Base-by-base conservation (phyloP, 2,113 vertebrate genomes). In the Dasypus novemcinctus region DNA sequence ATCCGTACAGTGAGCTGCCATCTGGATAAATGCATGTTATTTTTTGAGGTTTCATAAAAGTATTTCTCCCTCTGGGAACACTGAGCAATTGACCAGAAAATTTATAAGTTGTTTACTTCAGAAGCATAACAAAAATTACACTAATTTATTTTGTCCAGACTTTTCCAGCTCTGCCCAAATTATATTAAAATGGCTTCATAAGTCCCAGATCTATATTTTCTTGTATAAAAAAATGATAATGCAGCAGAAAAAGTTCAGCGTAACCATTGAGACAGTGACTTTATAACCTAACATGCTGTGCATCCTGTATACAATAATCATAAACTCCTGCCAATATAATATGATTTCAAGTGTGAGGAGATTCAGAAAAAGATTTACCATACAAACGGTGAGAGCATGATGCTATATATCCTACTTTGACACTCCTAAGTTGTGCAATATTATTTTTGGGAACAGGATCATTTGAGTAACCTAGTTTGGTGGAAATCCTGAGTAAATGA, bases 1-100 rank as follows among this genome's bases (percentile, higher is more conserved):
- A 38, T 1, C 2, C 7, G 1, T 41, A 52, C 13, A 41, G 10
- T 13, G 25, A 41, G 17, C 18, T 7, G 5, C 38, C 36, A 33
- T 41, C 2, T 78, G 31, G 4, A 7, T 54, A 15, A 80, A 27
- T 14, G 43, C 14, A 3, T 20, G 4, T 72, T 38, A 94, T 17
- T 82, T 80, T 64, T 61, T 61, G n/a, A 57, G 11, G 7, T 69
- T 1, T 75, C 5, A 27, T 71, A 78, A 63, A 43, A 52, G 23
- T 17, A 63, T 13, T 23, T 81, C 33, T 52, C 41, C 5, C 64
- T 33, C 20, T 49, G 38, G 14, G 75, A 69, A 76, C 17, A 59
- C 6, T 81, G 33, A 74, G 1, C 12, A 54, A 12, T 61, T 49
- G 49, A 68, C 49, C 6, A 68, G 33, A 59, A 8, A n/a, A 23